Evolutionary conservation across 1,140 invertebrate genomes (phyloP).

Genomic region (Linepithema humile): DNA sequence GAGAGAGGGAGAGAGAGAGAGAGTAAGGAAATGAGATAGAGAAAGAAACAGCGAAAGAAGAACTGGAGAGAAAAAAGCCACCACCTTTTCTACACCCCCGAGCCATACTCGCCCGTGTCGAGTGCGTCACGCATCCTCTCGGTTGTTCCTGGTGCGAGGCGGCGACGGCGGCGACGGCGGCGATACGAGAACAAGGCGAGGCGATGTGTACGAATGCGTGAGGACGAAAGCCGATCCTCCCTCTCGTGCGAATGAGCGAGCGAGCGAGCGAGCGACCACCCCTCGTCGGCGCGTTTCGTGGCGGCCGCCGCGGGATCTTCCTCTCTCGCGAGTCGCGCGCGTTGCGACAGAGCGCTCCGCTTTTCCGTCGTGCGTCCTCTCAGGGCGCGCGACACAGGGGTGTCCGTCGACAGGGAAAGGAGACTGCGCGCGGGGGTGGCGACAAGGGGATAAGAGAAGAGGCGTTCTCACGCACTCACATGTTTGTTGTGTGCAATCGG

Average conservation of each 20-base stretch:
- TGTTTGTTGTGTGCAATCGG: conserved; percentile 38
- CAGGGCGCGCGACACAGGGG: neutral
- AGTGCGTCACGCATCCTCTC: conserved; percentile 56
- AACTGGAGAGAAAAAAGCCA: neutral
- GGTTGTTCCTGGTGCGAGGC: conserved; percentile 43
- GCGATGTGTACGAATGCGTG: neutral
- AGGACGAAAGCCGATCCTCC: conserved; percentile 14
- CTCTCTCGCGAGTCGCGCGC: conserved; percentile 37
- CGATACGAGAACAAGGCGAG: conserved; percentile 17
- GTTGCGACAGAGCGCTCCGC: conserved; percentile 21
- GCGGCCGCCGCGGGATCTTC: neutral
- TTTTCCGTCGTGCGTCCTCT: conserved; percentile 47
- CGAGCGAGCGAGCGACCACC: conserved; percentile 4
- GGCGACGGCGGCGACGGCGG: conserved; percentile 1
- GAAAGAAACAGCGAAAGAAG: neutral
- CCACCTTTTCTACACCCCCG: conserved; percentile 32
- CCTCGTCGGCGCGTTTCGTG: neutral
- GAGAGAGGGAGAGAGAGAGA: no score
- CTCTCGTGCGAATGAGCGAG: neutral
- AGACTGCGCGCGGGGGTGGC: no score
- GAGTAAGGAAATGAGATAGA: neutral
- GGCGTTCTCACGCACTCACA: conserved; percentile 49
- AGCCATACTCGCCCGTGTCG: conserved; percentile 46
- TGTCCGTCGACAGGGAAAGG: neutral
- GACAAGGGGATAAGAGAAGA: neutral